phyloP scores from a whole-genome alignment of 2,113 vertebrate genomes.

The Mixornis gularis region DNA sequence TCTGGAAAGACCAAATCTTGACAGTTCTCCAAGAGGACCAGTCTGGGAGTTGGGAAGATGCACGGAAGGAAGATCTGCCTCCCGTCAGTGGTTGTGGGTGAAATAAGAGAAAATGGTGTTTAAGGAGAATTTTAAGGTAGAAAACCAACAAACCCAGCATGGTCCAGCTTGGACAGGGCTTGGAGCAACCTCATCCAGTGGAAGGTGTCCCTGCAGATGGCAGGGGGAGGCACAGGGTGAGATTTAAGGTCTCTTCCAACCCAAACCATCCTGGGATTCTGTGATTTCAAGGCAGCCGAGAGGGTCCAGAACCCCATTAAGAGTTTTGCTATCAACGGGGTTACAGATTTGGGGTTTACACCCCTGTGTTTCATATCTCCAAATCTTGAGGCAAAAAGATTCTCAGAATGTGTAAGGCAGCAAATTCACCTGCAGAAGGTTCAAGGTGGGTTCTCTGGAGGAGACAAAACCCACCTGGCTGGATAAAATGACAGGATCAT shows the following conservation, averaged over 20 bases:
- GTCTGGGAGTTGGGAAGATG: background rate
- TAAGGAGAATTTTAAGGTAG: background rate
- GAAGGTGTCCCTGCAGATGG: background rate
- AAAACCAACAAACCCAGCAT: background rate
- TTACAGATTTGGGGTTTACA: background rate
- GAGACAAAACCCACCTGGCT: background rate
- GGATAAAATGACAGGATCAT: fast-evolving
- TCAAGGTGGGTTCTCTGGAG: background rate
- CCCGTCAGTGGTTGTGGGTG: background rate
- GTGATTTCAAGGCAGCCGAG: background rate
- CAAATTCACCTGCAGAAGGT: background rate
- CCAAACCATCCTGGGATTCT: background rate
- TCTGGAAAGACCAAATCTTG: background rate
- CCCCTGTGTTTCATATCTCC: background rate
- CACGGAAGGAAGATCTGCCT: background rate
- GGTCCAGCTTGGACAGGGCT: background rate
- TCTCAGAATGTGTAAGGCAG: background rate
- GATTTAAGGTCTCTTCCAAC: background rate
- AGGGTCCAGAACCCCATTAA: background rate
- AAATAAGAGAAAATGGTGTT: background rate
- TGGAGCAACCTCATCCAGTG: background rate
- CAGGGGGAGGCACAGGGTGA: background rate
- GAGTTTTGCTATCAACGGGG: background rate
- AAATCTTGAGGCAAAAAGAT: background rate
- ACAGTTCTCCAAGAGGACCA: background rate